Percentiles rank a stretch among this genome's conserved stretches.
phyloP scores from a whole-genome alignment of 2,113 vertebrate genomes.

The Platichthys flesus region DNA sequence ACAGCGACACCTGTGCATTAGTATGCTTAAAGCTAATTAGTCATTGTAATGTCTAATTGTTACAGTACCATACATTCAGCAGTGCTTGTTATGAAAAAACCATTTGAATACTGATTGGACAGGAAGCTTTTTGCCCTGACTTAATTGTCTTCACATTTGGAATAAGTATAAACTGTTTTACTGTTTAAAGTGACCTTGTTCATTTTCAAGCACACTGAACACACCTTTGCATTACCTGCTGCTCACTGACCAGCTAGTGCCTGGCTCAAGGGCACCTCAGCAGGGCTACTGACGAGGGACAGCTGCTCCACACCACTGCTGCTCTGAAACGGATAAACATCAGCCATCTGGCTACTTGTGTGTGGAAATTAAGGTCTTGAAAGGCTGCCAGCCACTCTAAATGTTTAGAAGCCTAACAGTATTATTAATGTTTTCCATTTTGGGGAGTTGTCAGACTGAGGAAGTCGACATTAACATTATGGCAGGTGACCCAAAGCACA shows the following conservation, averaged over 20 bases:
- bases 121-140: too few species aligned
- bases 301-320: constrained; percentile 2
- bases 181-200: not conserved
- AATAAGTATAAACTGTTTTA: too few species aligned
- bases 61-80: not conserved
- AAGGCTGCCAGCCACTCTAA: constrained; percentile 10
- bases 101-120: not conserved
- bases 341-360: constrained; percentile 29
- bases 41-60: too few species aligned
- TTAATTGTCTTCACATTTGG: too few species aligned
- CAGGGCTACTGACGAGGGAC: not conserved
- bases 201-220: not conserved
- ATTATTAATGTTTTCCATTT: constrained; percentile 34
- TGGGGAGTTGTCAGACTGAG: constrained; percentile 32
- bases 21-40: not conserved
- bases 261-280: constrained; percentile 2
- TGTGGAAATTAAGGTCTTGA: constrained; percentile 17
- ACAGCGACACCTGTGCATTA: not conserved
- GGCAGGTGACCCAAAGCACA: constrained; percentile 27
- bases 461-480: constrained; percentile 20
- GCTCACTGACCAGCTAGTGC: not conserved
- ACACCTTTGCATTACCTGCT: not conserved
- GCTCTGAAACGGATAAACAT: constrained; percentile 31
- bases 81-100: not conserved
- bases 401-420: constrained; percentile 16